Conservation (phyloP, 1,140 invertebrate genomes). For the Tetramorium parvispinum region DNA sequence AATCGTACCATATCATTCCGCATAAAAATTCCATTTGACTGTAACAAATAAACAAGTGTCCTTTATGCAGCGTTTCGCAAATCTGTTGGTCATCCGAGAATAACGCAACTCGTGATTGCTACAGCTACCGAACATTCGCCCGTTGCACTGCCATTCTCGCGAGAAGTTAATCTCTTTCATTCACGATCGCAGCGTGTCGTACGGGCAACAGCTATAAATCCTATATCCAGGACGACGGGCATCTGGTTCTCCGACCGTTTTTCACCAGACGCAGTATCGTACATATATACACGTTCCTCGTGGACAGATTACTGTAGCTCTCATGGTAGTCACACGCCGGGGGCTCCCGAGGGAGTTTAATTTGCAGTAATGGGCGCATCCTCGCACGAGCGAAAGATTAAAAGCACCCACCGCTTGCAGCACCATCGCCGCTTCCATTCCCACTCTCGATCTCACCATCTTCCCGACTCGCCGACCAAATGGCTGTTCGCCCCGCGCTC, state of each 20-base stretch:
- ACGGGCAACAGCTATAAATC: constrained; percentile 64
- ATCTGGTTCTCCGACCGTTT: constrained; percentile 70
- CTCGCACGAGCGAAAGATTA: constrained; percentile 78
- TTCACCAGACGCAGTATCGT: constrained; percentile 63
- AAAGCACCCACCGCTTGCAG: constrained; percentile 71
- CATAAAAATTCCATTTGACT: not conserved
- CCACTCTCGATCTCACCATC: constrained; percentile 67
- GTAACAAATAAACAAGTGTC: not conserved
- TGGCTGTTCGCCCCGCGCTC: constrained; percentile 62
- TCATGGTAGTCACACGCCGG: constrained; percentile 70
- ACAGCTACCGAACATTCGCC: constrained; percentile 42
- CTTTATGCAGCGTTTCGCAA: constrained; percentile 1
- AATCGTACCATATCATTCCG: not conserved
- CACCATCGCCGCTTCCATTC: constrained; percentile 49
- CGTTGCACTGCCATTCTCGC: constrained; percentile 40
- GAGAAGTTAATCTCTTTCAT: constrained; percentile 68
- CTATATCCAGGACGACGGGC: constrained; percentile 69
- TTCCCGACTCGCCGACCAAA: constrained; percentile 70
- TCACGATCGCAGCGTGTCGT: constrained; percentile 67
- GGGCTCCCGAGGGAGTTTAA: constrained; percentile 76
- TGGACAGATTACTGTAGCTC: constrained; percentile 74
- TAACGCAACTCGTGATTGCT: constrained; percentile 38
- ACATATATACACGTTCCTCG: constrained; percentile 59
- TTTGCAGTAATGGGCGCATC: constrained; percentile 80
- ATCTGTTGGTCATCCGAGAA: constrained; percentile 28